Evolutionary conservation across 2,888 invertebrate genomes (phyloP).

Genomic region (Eulithis prunata): DNA sequence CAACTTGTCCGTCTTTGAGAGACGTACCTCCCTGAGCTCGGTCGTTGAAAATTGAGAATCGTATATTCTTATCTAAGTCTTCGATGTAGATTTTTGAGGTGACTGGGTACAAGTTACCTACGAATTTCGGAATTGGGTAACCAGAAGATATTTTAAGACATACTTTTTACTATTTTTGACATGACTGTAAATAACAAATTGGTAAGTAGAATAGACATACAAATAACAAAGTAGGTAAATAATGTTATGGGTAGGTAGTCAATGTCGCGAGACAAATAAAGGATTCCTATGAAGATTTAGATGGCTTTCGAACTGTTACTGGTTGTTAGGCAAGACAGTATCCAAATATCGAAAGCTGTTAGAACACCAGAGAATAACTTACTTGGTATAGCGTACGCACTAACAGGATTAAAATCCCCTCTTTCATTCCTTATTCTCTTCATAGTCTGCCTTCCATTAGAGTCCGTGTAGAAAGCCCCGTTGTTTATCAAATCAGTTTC

Average conservation of each 20-base stretch:
- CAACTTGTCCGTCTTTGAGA: constrained; percentile 88
- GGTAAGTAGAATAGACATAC: too few species aligned
- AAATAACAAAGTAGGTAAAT: too few species aligned
- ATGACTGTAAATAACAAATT: too few species aligned
- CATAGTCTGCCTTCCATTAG: constrained; percentile 95
- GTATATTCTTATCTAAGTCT: constrained; percentile 74
- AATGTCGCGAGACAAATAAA: too few species aligned
- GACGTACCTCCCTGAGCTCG: constrained; percentile 92
- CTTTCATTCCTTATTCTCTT: constrained; percentile 85
- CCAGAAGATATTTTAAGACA: too few species aligned
- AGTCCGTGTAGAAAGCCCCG: constrained; percentile 93
- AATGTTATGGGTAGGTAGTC: too few species aligned
- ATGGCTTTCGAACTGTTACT: too few species aligned
- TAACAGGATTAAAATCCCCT: constrained; percentile 47
- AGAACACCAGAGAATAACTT: constrained; percentile 12
- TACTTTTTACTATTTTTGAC: too few species aligned
- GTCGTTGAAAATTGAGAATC: constrained; percentile 88
- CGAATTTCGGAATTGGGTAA: constrained; percentile 1
- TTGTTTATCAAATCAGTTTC: constrained; percentile 84
- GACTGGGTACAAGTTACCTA: constrained; percentile 95
- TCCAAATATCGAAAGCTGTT: too few species aligned
- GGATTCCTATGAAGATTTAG: too few species aligned
- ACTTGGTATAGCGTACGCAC: constrained; percentile 57
- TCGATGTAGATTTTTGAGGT: constrained; percentile 91
- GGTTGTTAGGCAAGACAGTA: too few species aligned